Conservation (phyloP, 2,888 invertebrate species). For the Lycia hirtaria region DNA sequence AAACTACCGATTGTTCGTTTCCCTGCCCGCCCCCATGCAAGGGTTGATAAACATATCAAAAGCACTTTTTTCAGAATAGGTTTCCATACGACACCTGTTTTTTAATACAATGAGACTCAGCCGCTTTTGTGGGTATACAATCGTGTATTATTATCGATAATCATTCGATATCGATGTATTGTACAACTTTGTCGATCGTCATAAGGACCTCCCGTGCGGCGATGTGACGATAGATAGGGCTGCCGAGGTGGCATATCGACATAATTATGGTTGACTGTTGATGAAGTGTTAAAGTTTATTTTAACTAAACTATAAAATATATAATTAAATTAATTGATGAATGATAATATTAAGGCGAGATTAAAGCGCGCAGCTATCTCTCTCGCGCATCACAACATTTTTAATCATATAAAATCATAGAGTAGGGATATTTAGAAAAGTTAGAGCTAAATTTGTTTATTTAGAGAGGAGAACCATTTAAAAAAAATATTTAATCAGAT, state of each 20-base stretch:
- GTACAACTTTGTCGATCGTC: constrained; percentile 61
- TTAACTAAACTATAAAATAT: too few species aligned
- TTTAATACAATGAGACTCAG: constrained; percentile 65
- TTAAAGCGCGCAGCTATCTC: too few species aligned
- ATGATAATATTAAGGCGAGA: too few species aligned
- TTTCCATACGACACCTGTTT: constrained; percentile 75
- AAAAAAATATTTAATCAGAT: too few species aligned
- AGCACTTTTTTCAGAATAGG: constrained; percentile 54
- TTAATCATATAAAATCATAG: too few species aligned
- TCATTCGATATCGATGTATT: constrained; percentile 67
- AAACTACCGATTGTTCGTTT: constrained; percentile 64
- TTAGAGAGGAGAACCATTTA: too few species aligned
- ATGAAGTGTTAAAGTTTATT: neutral
- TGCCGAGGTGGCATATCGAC: neutral
- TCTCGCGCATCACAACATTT: too few species aligned
- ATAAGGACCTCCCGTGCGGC: constrained; percentile 72
- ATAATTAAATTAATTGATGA: too few species aligned
- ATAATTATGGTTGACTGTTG: neutral
- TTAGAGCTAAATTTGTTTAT: too few species aligned
- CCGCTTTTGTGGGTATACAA: constrained; percentile 70
- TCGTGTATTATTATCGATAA: constrained; percentile 76
- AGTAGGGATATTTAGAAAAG: too few species aligned
- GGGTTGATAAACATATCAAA: constrained; percentile 85
- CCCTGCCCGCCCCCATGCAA: constrained; percentile 73
- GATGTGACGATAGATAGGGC: constrained; percentile 48